phyloP scores from a whole-genome alignment of 2,113 vertebrate genomes.

The Bucco capensis region DNA sequence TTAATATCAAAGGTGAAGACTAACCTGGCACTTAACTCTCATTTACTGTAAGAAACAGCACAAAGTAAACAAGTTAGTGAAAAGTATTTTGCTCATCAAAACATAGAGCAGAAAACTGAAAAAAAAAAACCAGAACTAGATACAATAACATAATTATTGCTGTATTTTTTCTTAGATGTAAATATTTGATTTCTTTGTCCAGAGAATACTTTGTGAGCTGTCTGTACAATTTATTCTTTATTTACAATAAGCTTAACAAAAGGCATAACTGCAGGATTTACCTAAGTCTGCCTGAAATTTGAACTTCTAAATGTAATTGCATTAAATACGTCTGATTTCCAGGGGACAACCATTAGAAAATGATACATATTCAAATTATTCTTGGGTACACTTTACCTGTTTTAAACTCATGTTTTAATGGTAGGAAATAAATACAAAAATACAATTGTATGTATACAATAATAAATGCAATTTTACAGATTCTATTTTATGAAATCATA shows the following conservation, averaged over 20 bases:
- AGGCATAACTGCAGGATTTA: conserved; percentile 6
- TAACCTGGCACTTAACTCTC: not conserved
- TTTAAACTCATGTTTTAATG: conserved; percentile 50
- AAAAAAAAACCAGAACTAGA: not conserved
- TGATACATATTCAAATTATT: conserved; percentile 40
- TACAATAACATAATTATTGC: not conserved
- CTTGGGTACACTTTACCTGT: conserved; percentile 35
- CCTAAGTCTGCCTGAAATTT: conserved; percentile 8
- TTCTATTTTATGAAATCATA: conserved; percentile 25
- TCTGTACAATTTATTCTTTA: not conserved
- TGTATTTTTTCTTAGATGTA: not conserved
- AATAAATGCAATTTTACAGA: not conserved
- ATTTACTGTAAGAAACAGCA: not conserved
- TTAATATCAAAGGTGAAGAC: not conserved
- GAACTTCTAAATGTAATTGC: conserved; percentile 47
- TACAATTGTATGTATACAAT: not conserved
- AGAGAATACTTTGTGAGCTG: not conserved
- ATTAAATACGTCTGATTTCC: conserved; percentile 34
- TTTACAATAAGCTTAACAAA: conserved; percentile 37
- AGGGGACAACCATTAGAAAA: conserved; percentile 17
- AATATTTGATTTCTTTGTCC: not conserved
- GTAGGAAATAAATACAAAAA: conserved; percentile 20
- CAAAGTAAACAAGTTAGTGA: conserved; percentile 13
- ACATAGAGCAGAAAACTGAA: not conserved
- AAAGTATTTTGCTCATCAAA: conserved; percentile 19